phyloP scores from a whole-genome alignment of 2,797 vertebrate genomes.

The Catharus ustulatus region DNA sequence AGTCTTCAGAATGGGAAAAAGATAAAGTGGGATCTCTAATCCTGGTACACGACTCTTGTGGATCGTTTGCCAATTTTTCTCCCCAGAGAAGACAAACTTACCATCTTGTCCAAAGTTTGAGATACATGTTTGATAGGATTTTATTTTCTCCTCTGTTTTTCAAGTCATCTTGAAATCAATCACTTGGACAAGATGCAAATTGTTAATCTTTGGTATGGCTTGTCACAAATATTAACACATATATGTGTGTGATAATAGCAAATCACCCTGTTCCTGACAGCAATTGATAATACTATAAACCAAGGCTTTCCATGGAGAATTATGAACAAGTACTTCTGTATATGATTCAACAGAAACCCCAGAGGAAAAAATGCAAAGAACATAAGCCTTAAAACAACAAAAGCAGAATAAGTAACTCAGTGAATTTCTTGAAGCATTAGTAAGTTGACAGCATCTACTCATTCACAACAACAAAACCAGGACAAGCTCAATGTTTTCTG shows the following conservation, averaged over 20 bases:
- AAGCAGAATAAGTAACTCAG: constrained; percentile 32
- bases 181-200: constrained; percentile 33
- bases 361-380: background rate
- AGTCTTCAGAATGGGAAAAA: constrained; percentile 5
- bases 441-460: constrained; percentile 46
- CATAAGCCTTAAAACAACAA: constrained; percentile 25
- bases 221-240: background rate
- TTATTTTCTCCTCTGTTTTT: constrained; percentile 26
- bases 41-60: background rate
- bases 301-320: background rate
- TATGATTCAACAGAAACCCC: background rate
- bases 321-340: background rate
- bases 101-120: background rate
- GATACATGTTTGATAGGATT: background rate
- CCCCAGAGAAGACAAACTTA: constrained; percentile 15
- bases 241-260: background rate
- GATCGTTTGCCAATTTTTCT: constrained; percentile 1
- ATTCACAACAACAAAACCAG: constrained; percentile 44
- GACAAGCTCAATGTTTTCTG: constrained; percentile 27
- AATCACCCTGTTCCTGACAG: background rate
- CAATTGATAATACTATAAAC: background rate
- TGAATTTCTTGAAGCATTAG: constrained; percentile 50
- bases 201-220: constrained; percentile 1
- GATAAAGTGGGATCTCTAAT: constrained; percentile 11
- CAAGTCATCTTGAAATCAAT: constrained; percentile 16